Evolutionary conservation across 2,113 vertebrate genomes (phyloP), one percentile per base, ranked within the genome.

Genomic region (Myotis davidii): DNA sequence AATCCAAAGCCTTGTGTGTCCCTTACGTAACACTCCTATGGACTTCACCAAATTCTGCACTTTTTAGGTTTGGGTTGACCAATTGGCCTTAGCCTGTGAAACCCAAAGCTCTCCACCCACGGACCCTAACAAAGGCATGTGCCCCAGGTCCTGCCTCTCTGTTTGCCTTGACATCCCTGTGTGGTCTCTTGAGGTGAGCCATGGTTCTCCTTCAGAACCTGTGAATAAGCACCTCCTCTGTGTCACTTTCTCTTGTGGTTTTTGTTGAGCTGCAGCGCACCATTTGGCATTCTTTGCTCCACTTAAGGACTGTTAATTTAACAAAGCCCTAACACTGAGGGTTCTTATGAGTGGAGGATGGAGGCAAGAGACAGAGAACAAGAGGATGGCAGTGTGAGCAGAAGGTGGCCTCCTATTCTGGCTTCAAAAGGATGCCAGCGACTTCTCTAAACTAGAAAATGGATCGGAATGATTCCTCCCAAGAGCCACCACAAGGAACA

Each of bases 341-440:
- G 5, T 90, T 27, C 27, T 18, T 64, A 21, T 50, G 34, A 34
- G 9, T 79, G 13, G 81, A 81, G 9, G 20, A 76, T 0, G 6
- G 5, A 52, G 7, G 17, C 0, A 20, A 3, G 11, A 85, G 17
- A 88, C 9, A 78, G 4, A 83, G 3, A 54, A 32, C 6, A n/a
- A 54, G 29, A 8, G 34, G 9, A 50, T 6, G 0, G 6, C 4
- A 17, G 5, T 9, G 6, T n/a, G 9, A 69, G 7, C 32, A 65
- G 17, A 61, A 32, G 0, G 3, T 13, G 3, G 9, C 5, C 9
- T 29, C 9, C 59, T 14, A 5, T 45, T 2, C 59, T 50, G 4
- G 18, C 14, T 59, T 54, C 70, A 96, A 27, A 89, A 1, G 20
- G 12, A 32, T 23, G 7, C 32, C n/a, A 37, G 20, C 0, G 12